Evolutionary conservation across 2,888 invertebrate genomes (phyloP), one percentile per base, ranked within the genome.

Genomic region (Diarsia rubi): DNA sequence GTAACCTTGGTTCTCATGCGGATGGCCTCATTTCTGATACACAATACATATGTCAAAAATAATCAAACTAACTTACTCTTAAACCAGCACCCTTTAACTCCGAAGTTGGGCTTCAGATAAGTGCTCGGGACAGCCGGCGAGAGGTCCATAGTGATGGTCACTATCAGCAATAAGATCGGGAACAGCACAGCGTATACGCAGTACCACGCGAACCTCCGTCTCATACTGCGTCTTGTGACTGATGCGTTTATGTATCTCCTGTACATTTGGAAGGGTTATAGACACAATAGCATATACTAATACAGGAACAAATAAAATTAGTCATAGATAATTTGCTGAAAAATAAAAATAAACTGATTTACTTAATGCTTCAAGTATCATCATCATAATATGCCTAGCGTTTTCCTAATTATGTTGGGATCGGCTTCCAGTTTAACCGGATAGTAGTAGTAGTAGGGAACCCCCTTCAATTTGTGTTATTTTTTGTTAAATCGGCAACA

Each of bases 41-140:
- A 37, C 37, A 37, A 37, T 37, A 37, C 4, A 37, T 44, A 45
- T 14, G 14, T 37, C 14, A 45, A 3, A 45, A 45, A 45, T 45
- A 12, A 54, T n/a, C 14, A 62, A 42, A n/a, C 0, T 4, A 62
- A 76, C 97, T 97, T 92, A 97, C 97, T 97, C 90, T 97, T 94
- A 81, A 97, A 97, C 97, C 97, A 97, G 88, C 97, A 97, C 57
- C 97, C 97, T 67, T 96, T 96, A 11, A 95, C 95, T 31, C 97
- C 97, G 82, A 97, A 97, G 85, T 97, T 96, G 1, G 97, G 97
- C 88, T 97, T 97, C 27, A 97, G 93, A 84, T 97, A 97, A 0
- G 97, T 97, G 88, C 96, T 95, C 0, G 97, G 97, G 49, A 97
- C 97, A n/a, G 97, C 97, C 0, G 97, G 97, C 21, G 95, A 96